phyloP scores from a whole-genome alignment of 2,888 invertebrate species.

The Masnerella sp. region DNA sequence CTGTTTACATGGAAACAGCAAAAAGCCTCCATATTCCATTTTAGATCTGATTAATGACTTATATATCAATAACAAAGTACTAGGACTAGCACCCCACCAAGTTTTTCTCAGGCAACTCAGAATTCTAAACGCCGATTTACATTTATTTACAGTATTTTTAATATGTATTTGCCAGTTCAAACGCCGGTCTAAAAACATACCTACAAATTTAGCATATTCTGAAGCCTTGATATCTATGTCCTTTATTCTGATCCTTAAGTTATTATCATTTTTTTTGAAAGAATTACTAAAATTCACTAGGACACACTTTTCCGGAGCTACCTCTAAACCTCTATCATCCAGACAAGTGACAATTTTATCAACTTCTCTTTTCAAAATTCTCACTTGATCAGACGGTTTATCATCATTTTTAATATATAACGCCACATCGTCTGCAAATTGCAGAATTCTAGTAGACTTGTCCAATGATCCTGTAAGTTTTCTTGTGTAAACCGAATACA shows the following conservation, averaged over 20 bases:
- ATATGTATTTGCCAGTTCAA: slow-evolving; percentile 8
- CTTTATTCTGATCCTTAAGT: not conserved
- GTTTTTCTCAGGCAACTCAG: slow-evolving; percentile 27
- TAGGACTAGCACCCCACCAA: slow-evolving; percentile 45
- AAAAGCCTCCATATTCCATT: slow-evolving; percentile 25
- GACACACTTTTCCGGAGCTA: slow-evolving; percentile 6
- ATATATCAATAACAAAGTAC: not conserved
- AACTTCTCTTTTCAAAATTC: not conserved
- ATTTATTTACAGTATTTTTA: not conserved
- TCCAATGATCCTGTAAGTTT: slow-evolving; percentile 4
- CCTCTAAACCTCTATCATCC: not conserved
- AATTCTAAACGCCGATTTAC: slow-evolving; percentile 16
- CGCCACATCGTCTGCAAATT: slow-evolving; percentile 40
- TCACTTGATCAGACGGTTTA: not conserved
- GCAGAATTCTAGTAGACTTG: slow-evolving; percentile 10
- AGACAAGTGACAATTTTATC: not conserved
- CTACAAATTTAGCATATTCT: slow-evolving; percentile 1
- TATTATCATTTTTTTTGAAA: not conserved
- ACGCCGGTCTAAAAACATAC: slow-evolving; percentile 2
- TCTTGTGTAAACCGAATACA: slow-evolving; percentile 38
- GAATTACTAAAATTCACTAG: slow-evolving; percentile 1
- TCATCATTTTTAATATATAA: slow-evolving; percentile 4
- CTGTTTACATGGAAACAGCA: slow-evolving; percentile 6
- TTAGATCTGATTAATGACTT: slow-evolving; percentile 15
- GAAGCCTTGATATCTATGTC: not conserved